Conservation (phyloP, 92 coral and sea anemone species). For the Pocillopora grandis region DNA sequence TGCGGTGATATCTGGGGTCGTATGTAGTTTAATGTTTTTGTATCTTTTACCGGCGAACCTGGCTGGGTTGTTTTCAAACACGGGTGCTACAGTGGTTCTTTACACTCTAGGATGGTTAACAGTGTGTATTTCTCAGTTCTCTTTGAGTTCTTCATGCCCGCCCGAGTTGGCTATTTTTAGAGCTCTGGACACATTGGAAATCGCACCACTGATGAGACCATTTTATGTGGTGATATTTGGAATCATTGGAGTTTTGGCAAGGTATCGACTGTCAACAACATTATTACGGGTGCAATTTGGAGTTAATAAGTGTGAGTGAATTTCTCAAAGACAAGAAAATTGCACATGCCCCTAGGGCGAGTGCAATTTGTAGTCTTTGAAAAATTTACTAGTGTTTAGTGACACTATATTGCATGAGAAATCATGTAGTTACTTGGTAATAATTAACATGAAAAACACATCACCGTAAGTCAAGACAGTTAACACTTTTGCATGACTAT, state of each 20-base stretch:
- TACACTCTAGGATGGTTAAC: slow-evolving; percentile 80
- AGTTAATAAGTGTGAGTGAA: too few species aligned
- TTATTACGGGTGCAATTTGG: too few species aligned
- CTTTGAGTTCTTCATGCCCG: slow-evolving; percentile 78
- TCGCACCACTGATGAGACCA: slow-evolving; percentile 83
- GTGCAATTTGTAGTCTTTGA: too few species aligned
- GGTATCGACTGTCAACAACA: slow-evolving; percentile 36
- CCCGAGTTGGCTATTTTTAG: slow-evolving; percentile 89
- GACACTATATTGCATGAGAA: too few species aligned
- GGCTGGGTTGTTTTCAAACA: slow-evolving; percentile 52
- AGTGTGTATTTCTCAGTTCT: slow-evolving; percentile 83
- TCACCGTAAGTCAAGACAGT: too few species aligned
- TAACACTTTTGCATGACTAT: too few species aligned
- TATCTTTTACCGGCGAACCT: slow-evolving; percentile 79
- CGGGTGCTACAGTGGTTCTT: slow-evolving; percentile 66
- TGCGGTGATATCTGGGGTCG: slow-evolving; percentile 64
- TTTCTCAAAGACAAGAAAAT: too few species aligned
- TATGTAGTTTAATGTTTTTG: slow-evolving; percentile 77
- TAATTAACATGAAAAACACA: too few species aligned
- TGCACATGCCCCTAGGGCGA: too few species aligned
- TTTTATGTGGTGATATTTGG: slow-evolving; percentile 82
- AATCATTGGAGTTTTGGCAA: slow-evolving; percentile 67
- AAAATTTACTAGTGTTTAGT: too few species aligned
- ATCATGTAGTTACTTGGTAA: too few species aligned
- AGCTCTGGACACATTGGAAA: slow-evolving; percentile 65